Evolutionary conservation across 2,797 vertebrate genomes (phyloP).

Genomic region (Myoxocephalus aenaeus): DNA sequence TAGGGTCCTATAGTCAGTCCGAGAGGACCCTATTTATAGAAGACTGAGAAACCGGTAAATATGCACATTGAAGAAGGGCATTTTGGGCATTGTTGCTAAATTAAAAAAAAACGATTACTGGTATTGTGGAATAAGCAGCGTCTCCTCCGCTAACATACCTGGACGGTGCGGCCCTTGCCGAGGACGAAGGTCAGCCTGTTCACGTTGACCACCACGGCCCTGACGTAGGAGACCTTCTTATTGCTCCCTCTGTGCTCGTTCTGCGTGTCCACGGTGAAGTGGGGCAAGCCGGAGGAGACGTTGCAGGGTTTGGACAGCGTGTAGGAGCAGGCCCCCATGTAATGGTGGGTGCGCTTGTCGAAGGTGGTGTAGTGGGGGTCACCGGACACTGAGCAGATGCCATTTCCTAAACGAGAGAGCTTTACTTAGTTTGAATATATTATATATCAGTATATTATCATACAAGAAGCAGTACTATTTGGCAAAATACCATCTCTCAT

Average conservation of each 20-base stretch:
- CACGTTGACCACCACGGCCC: conserved; percentile 84
- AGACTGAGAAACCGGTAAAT: neutral
- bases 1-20: too few species aligned
- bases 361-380: conserved; percentile 92
- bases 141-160: conserved; percentile 76
- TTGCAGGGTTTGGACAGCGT: conserved; percentile 86
- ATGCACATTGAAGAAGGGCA: neutral
- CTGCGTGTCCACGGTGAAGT: conserved; percentile 87
- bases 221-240: conserved; percentile 88
- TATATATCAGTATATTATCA: neutral
- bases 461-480: neutral
- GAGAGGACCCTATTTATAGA: too few species aligned
- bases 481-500: too few species aligned
- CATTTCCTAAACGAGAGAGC: conserved; percentile 60
- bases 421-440: neutral
- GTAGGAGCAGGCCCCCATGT: conserved; percentile 93
- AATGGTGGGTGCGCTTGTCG: conserved; percentile 86
- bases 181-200: conserved; percentile 78
- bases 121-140: neutral
- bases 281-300: conserved; percentile 73
- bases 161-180: conserved; percentile 85
- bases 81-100: neutral
- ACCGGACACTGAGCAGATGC: conserved; percentile 88
- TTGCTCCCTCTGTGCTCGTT: conserved; percentile 89
- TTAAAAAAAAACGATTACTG: neutral